Percentiles rank a stretch among this genome's conserved stretches.
Evolutionary conservation across 2,113 vertebrate species (phyloP).

Genomic region (Acrocephalus kingi): DNA sequence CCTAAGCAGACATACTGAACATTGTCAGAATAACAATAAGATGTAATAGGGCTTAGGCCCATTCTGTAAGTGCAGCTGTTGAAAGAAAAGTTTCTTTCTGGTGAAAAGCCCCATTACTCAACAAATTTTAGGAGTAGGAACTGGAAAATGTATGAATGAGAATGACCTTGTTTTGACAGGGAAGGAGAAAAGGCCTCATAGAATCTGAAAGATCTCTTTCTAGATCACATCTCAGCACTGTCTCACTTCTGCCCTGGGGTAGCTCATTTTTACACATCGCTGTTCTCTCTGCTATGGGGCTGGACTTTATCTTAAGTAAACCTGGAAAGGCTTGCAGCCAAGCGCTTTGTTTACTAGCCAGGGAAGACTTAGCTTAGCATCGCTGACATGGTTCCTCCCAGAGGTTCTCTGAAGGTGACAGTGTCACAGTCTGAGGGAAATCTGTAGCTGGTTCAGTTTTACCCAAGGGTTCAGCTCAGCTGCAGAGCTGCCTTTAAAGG

Average conservation of each 20-base stretch:
- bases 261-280: not conserved
- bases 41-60: not conserved
- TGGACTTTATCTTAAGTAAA: not conserved
- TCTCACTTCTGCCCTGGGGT: not conserved
- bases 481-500: not conserved
- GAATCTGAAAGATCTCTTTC: not conserved
- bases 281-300: not conserved
- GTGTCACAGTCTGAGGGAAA: not conserved
- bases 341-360: not conserved
- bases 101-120: not conserved
- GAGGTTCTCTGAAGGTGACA: not conserved
- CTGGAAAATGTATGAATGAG: not conserved
- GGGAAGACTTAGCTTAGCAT: not conserved
- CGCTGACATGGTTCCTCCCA: not conserved
- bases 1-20: slow-evolving; percentile 22
- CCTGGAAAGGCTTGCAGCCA: not conserved
- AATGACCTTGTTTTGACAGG: not conserved
- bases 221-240: not conserved
- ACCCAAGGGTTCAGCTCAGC: not conserved
- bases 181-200: not conserved
- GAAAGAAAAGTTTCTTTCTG: not conserved
- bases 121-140: not conserved
- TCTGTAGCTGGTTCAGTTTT: not conserved
- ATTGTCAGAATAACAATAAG: slow-evolving; percentile 33
- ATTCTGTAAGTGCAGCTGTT: not conserved